These are phyloP conservation scores for Mormyrus hasselquistii DNA, from an alignment of 2,797 vertebrate species.

Conservation along the genomic window DNA sequence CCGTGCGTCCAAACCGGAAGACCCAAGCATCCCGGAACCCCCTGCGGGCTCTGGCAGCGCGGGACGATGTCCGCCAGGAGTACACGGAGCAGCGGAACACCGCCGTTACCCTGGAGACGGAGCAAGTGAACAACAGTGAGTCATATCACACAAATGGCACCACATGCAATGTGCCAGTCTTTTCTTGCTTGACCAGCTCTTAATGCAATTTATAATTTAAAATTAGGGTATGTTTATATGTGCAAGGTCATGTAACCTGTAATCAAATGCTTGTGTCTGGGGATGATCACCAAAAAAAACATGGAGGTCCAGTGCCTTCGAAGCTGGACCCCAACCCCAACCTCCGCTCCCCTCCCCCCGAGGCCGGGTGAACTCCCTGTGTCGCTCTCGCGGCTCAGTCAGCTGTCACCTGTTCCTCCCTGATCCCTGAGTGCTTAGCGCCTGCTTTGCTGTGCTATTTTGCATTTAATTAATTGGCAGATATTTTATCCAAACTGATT, in stretches of 20 bases:
- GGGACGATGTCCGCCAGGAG: constrained; percentile 67
- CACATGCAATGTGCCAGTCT: neutral
- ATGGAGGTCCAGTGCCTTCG: neutral
- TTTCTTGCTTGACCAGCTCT: neutral
- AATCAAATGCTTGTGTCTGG: neutral
- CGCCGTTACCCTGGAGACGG: constrained; percentile 46
- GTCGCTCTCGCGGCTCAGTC: neutral
- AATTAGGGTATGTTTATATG: neutral
- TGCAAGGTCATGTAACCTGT: neutral
- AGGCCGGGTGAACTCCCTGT: neutral
- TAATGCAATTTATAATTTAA: neutral
- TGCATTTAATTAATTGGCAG: neutral
- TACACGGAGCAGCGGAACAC: constrained; percentile 58
- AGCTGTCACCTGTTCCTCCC: neutral
- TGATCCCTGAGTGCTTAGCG: neutral
- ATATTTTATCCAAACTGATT: neutral
- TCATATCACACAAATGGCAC: neutral
- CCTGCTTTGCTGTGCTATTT: neutral
- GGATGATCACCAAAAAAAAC: neutral
- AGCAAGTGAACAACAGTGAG: constrained; percentile 56
- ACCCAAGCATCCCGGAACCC: constrained; percentile 72
- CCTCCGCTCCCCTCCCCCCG: neutral
- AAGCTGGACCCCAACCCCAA: neutral
- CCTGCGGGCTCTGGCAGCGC: constrained; percentile 63
- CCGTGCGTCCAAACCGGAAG: constrained; percentile 64